Evolutionary conservation across 2,113 vertebrate genomes (phyloP).

Genomic region (Petrocephalus microphthalmus): DNA sequence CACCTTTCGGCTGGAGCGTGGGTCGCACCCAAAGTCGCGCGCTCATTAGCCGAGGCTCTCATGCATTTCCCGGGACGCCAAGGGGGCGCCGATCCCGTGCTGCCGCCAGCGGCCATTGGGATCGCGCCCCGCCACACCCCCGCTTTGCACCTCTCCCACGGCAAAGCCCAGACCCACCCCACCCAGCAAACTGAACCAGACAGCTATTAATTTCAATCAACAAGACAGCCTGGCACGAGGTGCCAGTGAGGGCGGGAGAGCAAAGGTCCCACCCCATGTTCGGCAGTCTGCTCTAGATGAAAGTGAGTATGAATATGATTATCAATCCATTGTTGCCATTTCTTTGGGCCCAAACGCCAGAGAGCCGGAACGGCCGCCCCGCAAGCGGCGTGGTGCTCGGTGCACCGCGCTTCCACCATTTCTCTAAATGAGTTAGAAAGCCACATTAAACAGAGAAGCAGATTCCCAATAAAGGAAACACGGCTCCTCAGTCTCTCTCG

Average conservation of each 20-base stretch:
- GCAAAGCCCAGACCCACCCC: constrained; percentile 7
- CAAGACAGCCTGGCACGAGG: background rate
- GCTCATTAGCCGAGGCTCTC: constrained; percentile 2
- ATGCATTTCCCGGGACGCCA: background rate
- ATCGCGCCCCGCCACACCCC: constrained; percentile 26
- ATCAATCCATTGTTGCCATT: background rate
- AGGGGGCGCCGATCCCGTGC: constrained; percentile 21
- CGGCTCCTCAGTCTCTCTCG: constrained; percentile 14
- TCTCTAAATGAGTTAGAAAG: background rate
- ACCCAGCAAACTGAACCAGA: constrained; percentile 17
- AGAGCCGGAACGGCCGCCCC: background rate
- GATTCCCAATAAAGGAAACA: constrained; percentile 24
- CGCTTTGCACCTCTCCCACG: background rate
- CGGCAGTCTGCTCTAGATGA: background rate
- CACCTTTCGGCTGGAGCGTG: background rate
- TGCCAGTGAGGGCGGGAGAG: too few relatives aligned
- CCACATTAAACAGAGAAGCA: constrained; percentile 15
- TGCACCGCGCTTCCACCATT: background rate
- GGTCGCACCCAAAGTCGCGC: constrained; percentile 13
- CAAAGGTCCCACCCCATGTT: background rate
- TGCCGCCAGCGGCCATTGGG: constrained; percentile 32
- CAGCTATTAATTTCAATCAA: constrained; percentile 12
- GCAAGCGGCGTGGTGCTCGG: too few relatives aligned
- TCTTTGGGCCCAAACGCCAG: background rate
- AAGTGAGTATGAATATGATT: constrained; percentile 5